Percentiles rank a stretch among this genome's conserved stretches.
Evolutionary conservation across 2,113 vertebrate genomes (phyloP).

Genomic region (Ptilonorhynchus violaceus): DNA sequence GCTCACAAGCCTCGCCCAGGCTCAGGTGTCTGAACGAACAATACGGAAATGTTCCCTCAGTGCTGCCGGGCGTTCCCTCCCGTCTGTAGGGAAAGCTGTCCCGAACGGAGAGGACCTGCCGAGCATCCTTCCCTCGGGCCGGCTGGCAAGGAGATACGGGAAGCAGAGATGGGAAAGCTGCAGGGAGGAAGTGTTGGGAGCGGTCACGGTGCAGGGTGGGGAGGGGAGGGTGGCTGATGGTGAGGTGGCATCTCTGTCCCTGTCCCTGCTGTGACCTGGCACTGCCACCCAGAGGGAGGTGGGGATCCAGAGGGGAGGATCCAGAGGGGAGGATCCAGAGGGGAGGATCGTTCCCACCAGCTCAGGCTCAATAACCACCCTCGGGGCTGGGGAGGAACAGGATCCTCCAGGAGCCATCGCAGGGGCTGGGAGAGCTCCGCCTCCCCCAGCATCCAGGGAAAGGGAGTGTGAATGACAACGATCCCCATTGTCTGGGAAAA

Average conservation of each 20-base stretch:
- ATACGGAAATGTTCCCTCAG: background rate
- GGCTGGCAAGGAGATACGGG: background rate
- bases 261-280: background rate
- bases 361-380: background rate
- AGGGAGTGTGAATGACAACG: background rate
- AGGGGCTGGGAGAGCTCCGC: rapidly evolving
- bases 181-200: background rate
- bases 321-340: background rate
- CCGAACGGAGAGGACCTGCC: rapidly evolving
- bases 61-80: background rate
- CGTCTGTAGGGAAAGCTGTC: background rate
- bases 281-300: background rate
- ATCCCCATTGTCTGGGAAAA: background rate
- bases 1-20: background rate
- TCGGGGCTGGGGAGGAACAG: background rate
- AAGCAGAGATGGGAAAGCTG: background rate
- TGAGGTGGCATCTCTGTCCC: background rate
- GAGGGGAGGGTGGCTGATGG: background rate
- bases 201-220: rapidly evolving
- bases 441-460: background rate
- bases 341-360: background rate
- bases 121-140: background rate
- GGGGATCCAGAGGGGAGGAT: background rate
- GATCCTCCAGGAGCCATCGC: background rate
- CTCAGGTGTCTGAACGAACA: background rate